phyloP scores from a whole-genome alignment of 2,888 invertebrate genomes.

The Oxystoma pomonae region DNA sequence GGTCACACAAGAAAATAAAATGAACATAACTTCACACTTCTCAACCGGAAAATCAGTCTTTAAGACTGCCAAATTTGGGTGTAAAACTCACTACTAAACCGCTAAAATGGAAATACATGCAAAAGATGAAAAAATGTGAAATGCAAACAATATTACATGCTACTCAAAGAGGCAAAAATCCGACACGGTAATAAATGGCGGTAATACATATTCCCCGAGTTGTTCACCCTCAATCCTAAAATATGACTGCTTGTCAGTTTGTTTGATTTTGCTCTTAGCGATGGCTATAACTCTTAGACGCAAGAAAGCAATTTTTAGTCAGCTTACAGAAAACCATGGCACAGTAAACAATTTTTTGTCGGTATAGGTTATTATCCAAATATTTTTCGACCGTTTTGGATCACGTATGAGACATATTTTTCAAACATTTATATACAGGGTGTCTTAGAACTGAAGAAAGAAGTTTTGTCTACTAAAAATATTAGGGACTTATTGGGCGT shows the following conservation, averaged over 20 bases:
- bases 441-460: too few relatives aligned
- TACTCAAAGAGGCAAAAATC: not conserved
- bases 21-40: too few relatives aligned
- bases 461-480: too few relatives aligned
- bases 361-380: not conserved
- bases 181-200: not conserved
- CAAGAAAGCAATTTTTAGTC: conserved; percentile 35
- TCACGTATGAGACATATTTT: too few relatives aligned
- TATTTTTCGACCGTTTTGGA: not conserved
- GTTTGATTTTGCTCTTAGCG: conserved; percentile 42
- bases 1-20: too few relatives aligned
- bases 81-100: not conserved
- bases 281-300: conserved; percentile 34
- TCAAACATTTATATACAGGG: too few relatives aligned
- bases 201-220: not conserved
- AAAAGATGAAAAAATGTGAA: not conserved
- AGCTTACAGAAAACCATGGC: conserved; percentile 13
- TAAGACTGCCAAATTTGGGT: not conserved
- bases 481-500: too few relatives aligned
- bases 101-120: not conserved
- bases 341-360: conserved; percentile 13
- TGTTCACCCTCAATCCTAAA: not conserved
- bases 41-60: too few relatives aligned
- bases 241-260: conserved; percentile 39
- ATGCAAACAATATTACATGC: not conserved